Conservation (phyloP, 2,888 invertebrate species). For the Meta bourneti region DNA sequence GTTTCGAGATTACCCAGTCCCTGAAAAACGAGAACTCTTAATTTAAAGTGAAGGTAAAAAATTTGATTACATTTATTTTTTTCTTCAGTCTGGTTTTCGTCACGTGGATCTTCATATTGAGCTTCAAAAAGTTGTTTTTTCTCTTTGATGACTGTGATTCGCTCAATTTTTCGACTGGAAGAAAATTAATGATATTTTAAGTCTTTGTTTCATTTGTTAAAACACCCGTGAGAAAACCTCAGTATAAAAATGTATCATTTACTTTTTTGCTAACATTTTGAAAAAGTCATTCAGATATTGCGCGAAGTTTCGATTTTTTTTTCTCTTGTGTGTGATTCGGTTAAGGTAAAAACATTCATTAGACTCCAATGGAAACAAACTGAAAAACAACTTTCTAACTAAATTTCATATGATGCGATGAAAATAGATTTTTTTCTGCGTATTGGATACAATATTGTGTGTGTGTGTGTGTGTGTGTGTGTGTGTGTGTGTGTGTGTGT, state of each 20-base stretch:
- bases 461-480: too few species aligned
- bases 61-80: constrained; percentile 31
- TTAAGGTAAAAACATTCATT: not conserved
- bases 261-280: not conserved
- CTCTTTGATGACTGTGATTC: not conserved
- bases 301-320: not conserved
- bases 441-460: too few species aligned
- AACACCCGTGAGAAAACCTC: not conserved
- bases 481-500: too few species aligned
- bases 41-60: constrained; percentile 26
- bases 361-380: not conserved
- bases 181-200: constrained; percentile 49
- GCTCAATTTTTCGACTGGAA: not conserved
- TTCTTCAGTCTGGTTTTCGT: constrained; percentile 33
- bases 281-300: not conserved
- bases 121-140: constrained; percentile 8
- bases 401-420: too few species aligned
- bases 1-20: not conserved
- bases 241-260: not conserved
- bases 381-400: too few species aligned
- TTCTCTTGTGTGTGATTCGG: not conserved
- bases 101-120: constrained; percentile 34
- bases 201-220: constrained; percentile 41
- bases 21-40: constrained; percentile 1
- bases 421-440: too few species aligned